Evolutionary conservation across 2,113 vertebrate species (phyloP).

Genomic region (Salvelinus sp.): DNA sequence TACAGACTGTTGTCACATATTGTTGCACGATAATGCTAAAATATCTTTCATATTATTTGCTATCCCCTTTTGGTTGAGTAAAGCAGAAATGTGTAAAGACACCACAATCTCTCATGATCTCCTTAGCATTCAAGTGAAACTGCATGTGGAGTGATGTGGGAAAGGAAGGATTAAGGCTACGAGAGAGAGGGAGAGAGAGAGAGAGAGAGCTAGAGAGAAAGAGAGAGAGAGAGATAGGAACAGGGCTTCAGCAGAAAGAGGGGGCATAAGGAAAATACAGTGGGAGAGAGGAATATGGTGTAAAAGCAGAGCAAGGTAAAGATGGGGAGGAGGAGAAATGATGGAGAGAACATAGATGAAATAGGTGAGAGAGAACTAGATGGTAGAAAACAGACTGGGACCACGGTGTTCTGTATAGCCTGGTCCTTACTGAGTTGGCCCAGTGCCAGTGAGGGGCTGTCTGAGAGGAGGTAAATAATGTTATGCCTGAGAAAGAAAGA

Average conservation of each 20-base stretch:
- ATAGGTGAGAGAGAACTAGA: not conserved
- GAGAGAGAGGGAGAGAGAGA: not conserved
- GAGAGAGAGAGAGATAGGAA: slow-evolving; percentile 8
- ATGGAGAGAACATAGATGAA: slow-evolving; percentile 10
- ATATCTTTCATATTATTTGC: not conserved
- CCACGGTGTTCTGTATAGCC: slow-evolving; percentile 43
- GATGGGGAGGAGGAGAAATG: not conserved
- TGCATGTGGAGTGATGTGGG: slow-evolving; percentile 53
- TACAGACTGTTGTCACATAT: too few relatives aligned
- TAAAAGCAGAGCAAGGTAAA: slow-evolving; percentile 3
- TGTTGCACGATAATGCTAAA: not conserved
- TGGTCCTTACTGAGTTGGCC: slow-evolving; percentile 61
- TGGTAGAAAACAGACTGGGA: not conserved
- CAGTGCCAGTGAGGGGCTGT: slow-evolving; percentile 62
- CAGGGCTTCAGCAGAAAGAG: not conserved
- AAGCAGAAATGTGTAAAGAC: not conserved
- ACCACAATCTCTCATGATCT: slow-evolving; percentile 33
- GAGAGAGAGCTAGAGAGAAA: slow-evolving; percentile 5
- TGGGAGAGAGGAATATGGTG: slow-evolving; percentile 9
- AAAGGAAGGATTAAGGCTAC: slow-evolving; percentile 58
- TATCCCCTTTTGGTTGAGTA: not conserved
- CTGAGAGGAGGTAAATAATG: slow-evolving; percentile 72
- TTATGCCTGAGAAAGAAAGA: slow-evolving; percentile 71
- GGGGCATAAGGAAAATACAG: not conserved
- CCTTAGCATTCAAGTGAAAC: slow-evolving; percentile 44